Evolutionary conservation across 2,113 vertebrate genomes (phyloP).

Genomic region (Panurus biarmicus): DNA sequence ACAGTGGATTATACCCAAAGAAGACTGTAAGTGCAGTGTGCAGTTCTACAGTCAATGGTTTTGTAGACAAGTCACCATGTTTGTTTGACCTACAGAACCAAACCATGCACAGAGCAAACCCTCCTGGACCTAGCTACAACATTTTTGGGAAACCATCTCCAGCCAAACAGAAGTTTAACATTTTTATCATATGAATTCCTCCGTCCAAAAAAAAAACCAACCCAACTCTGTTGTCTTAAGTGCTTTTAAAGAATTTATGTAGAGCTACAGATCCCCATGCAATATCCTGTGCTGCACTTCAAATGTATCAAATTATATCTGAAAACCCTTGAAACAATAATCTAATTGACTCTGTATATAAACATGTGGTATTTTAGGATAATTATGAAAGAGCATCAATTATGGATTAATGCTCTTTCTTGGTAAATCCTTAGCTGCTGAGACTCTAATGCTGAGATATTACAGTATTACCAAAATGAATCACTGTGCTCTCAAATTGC

Average conservation of each 20-base stretch:
- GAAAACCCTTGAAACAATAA: background rate
- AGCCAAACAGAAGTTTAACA: background rate
- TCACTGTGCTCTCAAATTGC: background rate
- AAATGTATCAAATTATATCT: background rate
- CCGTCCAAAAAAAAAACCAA: background rate
- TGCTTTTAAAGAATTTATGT: background rate
- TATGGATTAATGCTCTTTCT: background rate
- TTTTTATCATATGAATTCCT: background rate
- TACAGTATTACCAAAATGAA: background rate
- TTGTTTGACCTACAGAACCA: background rate
- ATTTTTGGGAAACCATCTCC: background rate
- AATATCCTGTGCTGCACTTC: background rate
- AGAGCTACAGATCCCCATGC: background rate
- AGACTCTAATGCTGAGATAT: background rate
- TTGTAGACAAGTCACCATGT: accelerated
- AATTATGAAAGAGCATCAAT: background rate
- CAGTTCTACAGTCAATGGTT: background rate
- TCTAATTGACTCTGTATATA: background rate
- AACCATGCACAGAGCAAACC: background rate
- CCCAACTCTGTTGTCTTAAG: background rate
- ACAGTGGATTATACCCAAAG: background rate
- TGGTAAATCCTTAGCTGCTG: background rate
- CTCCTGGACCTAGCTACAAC: background rate
- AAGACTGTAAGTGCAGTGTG: too few relatives aligned
- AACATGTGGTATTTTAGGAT: background rate